Base-by-base conservation (phyloP, 64 coral and sea anemone species). In the Montipora foliosa region DNA sequence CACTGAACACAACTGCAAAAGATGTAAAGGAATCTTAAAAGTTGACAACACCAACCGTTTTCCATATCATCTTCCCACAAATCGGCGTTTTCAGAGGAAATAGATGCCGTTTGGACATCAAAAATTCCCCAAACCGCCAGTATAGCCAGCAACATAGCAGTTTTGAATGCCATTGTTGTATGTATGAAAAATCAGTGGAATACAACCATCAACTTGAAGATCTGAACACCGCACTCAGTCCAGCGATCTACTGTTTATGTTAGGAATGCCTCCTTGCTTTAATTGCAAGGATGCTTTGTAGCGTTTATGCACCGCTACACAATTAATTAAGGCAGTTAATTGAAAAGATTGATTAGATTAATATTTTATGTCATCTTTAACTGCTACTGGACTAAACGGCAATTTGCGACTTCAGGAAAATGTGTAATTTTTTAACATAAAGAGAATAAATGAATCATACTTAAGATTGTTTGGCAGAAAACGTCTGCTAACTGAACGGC, bases 121-220 rank as follows among this genome's bases (percentile, higher is more conserved):
- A 84, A 47, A 84, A 84, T 84, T 5, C 60, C 81, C 16, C 24
- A 44, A 46, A 84, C 44, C 13, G 58, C 81, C 24, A 67, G 29
- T 4, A 84, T 44, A 3, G 60, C 58, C 47, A 84, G 6, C 29
- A 67, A 2, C 15, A 67, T 5, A 68, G 29, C 13, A 46, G 44
- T 47, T 67, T 84, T 84, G 2, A 84, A 67, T 3, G 29, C 58
- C 81, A 84, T 84, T 84, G 11, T 47, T 5, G 44, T 13, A 9
- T 15, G 51, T 8, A 10, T 16, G 16, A n/a, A 22, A 8, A 19
- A 24, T 4, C 53, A 10, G 46, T 37, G 37, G 37, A 37, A 37
- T 37, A 37, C 37, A 37, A 37, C 37, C 37, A 37, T 37, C 37
- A 37, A 37, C 37, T 37, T 37, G 37, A 37, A 37, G 37, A 37